Percentiles rank a stretch among this genome's conserved stretches.
Evolutionary conservation across 2,797 vertebrate genomes (phyloP).

Genomic region (Manis pentadactyla): DNA sequence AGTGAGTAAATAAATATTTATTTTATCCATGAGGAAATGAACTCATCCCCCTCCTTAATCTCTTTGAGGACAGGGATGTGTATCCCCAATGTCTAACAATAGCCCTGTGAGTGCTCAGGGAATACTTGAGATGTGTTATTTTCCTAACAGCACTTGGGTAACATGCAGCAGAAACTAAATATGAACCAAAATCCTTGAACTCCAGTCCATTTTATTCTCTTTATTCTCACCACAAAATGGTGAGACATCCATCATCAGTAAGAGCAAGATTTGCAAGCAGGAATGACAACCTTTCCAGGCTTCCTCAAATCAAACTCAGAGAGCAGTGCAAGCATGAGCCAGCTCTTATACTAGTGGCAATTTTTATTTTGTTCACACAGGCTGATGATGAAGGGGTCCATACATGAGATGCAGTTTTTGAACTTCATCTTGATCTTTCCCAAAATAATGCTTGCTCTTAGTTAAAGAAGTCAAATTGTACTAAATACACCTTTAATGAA

Average conservation of each 20-base stretch:
- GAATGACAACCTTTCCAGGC: not conserved
- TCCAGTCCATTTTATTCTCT: not conserved
- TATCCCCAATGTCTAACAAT: not conserved
- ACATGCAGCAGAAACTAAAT: not conserved
- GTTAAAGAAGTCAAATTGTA: not conserved
- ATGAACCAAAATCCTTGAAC: not conserved
- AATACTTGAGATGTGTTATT: not conserved
- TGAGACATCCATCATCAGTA: not conserved
- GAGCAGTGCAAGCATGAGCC: not conserved
- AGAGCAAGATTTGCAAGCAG: not conserved
- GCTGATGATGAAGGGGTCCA: no score
- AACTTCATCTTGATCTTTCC: not conserved
- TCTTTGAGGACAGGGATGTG: not conserved
- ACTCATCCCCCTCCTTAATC: not conserved
- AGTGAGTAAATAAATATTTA: not conserved
- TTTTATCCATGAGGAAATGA: not conserved
- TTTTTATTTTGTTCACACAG: not conserved
- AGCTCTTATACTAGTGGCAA: not conserved
- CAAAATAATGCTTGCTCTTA: not conserved
- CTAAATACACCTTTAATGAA: not conserved
- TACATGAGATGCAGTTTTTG: not conserved
- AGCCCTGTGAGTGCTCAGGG: not conserved
- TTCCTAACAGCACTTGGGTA: not conserved
- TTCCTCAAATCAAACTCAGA: not conserved
- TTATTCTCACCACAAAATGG: fast-evolving